Evolutionary conservation across 2,888 invertebrate genomes (phyloP).

Genomic region (Callyntrura guangdongensis): DNA sequence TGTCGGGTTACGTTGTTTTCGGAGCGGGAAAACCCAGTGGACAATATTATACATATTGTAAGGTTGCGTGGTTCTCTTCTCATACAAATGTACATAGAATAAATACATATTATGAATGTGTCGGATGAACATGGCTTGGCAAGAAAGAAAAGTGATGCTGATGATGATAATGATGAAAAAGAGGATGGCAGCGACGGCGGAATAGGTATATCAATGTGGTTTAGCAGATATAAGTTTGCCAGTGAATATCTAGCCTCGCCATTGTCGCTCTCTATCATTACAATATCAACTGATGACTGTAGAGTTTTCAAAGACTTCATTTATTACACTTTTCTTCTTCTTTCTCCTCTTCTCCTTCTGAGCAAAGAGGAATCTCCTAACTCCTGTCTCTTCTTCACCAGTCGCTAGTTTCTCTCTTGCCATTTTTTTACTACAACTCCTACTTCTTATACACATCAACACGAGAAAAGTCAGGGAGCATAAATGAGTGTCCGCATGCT

Average conservation of each 20-base stretch:
- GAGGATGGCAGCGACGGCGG: background rate
- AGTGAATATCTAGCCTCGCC: constrained; percentile 43
- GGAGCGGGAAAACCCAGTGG: background rate
- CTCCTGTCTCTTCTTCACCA: constrained; percentile 3
- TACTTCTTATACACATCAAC: constrained; percentile 37
- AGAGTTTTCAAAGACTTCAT: constrained; percentile 36
- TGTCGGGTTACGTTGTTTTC: background rate
- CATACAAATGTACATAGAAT: background rate
- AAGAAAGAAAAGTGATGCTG: background rate
- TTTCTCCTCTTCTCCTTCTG: background rate
- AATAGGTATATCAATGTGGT: constrained; percentile 31
- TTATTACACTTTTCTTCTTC: background rate
- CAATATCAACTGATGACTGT: constrained; percentile 28
- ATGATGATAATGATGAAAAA: constrained; percentile 6
- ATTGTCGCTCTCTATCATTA: constrained; percentile 60
- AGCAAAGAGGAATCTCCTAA: background rate
- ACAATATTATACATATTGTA: background rate
- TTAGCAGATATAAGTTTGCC: constrained; percentile 35
- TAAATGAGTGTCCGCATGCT: constrained; percentile 66
- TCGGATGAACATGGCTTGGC: background rate
- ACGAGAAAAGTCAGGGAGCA: constrained; percentile 59
- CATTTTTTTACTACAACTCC: constrained; percentile 18
- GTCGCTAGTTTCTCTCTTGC: background rate
- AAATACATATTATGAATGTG: constrained; percentile 8
- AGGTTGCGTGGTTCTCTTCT: background rate